These are phyloP conservation scores for Microplitis mediator DNA, from an alignment of 1,140 invertebrate species.

Conservation along the genomic window DNA sequence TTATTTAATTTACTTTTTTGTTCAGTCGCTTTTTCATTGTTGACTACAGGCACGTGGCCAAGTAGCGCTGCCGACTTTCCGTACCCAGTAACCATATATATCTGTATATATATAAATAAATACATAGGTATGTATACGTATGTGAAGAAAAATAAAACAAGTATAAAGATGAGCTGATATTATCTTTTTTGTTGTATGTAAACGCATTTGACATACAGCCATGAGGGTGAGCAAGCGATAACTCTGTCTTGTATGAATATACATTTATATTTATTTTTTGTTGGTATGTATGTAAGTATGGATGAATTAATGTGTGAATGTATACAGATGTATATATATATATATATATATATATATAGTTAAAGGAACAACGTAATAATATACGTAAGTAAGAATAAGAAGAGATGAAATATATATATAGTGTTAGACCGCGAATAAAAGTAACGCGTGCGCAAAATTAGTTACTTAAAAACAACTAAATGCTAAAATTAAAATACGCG, in stretches of 20 bases:
- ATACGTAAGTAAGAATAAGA: too few species aligned
- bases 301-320: too few species aligned
- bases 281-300: too few species aligned
- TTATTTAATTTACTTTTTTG: constrained; percentile 13
- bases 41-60: constrained; percentile 5
- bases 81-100: background rate
- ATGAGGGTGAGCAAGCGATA: background rate
- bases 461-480: too few species aligned
- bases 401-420: too few species aligned
- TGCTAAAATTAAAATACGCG: background rate
- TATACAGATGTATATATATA: too few species aligned
- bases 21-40: background rate
- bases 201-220: background rate
- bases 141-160: too few species aligned
- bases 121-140: background rate
- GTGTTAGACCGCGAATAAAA: background rate
- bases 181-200: background rate
- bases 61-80: background rate
- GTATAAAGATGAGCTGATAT: background rate
- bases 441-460: background rate
- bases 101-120: background rate
- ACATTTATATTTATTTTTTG: too few species aligned
- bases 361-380: background rate
- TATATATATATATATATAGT: background rate
- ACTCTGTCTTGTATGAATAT: background rate